Evolutionary conservation across 2,888 invertebrate species (phyloP).

Genomic region (Pyrocoelia pectoralis): DNA sequence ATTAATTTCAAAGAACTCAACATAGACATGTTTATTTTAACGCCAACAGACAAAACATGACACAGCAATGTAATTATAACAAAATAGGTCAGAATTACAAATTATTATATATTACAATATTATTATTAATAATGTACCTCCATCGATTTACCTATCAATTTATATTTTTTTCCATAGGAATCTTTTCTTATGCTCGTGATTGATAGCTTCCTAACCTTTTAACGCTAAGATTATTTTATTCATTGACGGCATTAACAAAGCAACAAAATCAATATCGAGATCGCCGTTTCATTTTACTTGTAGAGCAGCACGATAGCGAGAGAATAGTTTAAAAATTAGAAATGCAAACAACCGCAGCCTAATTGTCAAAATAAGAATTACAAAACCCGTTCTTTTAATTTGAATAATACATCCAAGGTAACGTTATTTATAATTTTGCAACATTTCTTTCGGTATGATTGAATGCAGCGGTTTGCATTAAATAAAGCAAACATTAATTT

Average conservation of each 20-base stretch:
- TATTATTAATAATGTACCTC: too few relatives aligned
- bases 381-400: too few relatives aligned
- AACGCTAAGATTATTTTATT: constrained; percentile 1
- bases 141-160: background rate
- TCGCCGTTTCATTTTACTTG: background rate
- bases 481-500: constrained; percentile 8
- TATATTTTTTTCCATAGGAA: background rate
- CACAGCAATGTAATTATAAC: constrained; percentile 21
- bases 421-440: background rate
- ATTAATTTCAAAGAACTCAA: constrained; percentile 16
- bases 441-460: background rate
- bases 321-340: too few relatives aligned
- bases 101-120: background rate
- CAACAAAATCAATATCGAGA: background rate
- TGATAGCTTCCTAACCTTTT: constrained; percentile 10
- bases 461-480: background rate
- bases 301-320: too few relatives aligned
- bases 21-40: constrained; percentile 23
- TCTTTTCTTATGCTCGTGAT: too few relatives aligned
- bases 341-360: too few relatives aligned
- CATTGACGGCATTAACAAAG: background rate
- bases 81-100: constrained; percentile 37
- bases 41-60: constrained; percentile 30
- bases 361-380: background rate
- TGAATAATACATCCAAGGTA: too few relatives aligned